A percentile compares a stretch with the other conserved stretches of the same genome.
phyloP scores from a whole-genome alignment of 2,113 vertebrate genomes.

The Oncorhynchus masou region DNA sequence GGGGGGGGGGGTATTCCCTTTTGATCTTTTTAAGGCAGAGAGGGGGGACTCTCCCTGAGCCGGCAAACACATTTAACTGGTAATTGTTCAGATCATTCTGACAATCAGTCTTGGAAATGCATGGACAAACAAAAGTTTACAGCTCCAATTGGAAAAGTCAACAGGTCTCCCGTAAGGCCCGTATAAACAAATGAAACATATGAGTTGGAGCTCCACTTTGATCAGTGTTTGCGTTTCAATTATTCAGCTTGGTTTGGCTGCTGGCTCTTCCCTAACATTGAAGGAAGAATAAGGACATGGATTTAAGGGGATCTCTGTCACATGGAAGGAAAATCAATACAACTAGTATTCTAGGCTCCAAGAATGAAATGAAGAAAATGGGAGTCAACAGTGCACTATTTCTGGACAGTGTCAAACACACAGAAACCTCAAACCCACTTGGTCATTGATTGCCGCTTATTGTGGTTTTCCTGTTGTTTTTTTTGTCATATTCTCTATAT shows the following conservation, averaged over 20 bases:
- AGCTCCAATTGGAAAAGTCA: slow-evolving; percentile 77
- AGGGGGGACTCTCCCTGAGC: slow-evolving; percentile 56
- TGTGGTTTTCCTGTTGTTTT: background rate
- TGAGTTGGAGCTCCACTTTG: slow-evolving; percentile 60
- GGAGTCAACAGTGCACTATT: background rate
- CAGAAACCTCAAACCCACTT: background rate
- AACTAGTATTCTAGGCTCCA: background rate
- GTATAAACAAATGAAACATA: slow-evolving; percentile 71
- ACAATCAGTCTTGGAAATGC: slow-evolving; percentile 75
- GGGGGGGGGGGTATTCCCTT: slow-evolving; percentile 53
- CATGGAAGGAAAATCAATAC: too few species aligned
- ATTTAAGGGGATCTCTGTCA: background rate
- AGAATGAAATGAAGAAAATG: background rate
- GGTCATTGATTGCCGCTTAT: background rate
- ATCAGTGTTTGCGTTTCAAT: slow-evolving; percentile 72
- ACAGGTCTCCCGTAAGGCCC: slow-evolving; percentile 68
- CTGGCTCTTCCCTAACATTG: slow-evolving; percentile 32
- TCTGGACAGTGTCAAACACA: background rate
- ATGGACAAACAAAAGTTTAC: slow-evolving; percentile 77
- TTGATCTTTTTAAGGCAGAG: slow-evolving; percentile 75
- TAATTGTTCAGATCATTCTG: slow-evolving; percentile 76
- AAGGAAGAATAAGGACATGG: background rate
- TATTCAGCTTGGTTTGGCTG: slow-evolving; percentile 50
- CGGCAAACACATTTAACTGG: slow-evolving; percentile 77
- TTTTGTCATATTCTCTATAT: background rate